These are phyloP conservation scores for Thinocorus orbignyianus DNA, from an alignment of 2,113 vertebrate species.

Conservation along the genomic window DNA sequence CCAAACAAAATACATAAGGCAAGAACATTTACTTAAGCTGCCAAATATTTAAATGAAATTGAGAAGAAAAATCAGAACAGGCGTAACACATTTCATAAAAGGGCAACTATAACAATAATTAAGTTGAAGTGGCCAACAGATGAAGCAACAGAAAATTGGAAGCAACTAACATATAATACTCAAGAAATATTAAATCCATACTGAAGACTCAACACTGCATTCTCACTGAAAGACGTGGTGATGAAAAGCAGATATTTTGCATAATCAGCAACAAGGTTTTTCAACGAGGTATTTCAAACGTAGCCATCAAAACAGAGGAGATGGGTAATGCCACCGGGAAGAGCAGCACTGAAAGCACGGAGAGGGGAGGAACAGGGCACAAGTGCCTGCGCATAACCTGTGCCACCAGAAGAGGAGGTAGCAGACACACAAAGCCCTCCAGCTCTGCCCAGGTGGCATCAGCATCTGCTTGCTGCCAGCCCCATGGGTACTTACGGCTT, in stretches of 20 bases:
- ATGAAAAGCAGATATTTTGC: slow-evolving; percentile 13
- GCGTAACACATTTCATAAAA: slow-evolving; percentile 3
- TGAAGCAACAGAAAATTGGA: slow-evolving; percentile 26
- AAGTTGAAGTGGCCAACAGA: slow-evolving; percentile 21
- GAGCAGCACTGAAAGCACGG: rapidly evolving
- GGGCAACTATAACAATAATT: slow-evolving; percentile 26
- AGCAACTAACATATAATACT: slow-evolving; percentile 31
- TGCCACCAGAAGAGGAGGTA: not conserved
- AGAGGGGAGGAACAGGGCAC: rapidly evolving
- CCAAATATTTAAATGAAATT: not conserved
- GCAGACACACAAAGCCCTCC: not conserved
- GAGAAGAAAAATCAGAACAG: slow-evolving; percentile 11
- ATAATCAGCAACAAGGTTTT: not conserved
- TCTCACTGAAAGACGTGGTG: not conserved
- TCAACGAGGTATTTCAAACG: not conserved
- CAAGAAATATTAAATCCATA: not conserved
- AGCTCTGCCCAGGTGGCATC: not conserved
- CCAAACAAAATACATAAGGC: slow-evolving; percentile 7
- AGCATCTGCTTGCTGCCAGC: not conserved
- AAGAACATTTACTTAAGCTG: not conserved
- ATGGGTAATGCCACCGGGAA: not conserved
- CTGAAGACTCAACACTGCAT: not conserved
- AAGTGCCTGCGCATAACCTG: not conserved
- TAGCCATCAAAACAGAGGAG: not conserved
- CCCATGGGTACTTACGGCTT: rapidly evolving